These are phyloP conservation scores for Chrysomela aeneicollis DNA, from an alignment of 2,888 invertebrate species.

Conservation along the genomic window DNA sequence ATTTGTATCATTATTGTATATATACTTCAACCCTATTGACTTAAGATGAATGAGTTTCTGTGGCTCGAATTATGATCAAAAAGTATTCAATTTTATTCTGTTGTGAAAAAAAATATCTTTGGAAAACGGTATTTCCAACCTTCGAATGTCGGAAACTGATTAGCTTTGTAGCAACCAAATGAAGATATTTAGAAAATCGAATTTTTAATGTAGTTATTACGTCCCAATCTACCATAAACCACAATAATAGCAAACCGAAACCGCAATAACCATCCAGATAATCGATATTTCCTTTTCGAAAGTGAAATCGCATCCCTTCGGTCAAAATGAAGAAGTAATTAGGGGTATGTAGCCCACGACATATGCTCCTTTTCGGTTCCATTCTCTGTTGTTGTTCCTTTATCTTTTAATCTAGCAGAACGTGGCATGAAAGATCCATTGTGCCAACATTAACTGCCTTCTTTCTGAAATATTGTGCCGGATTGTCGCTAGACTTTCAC, in stretches of 20 bases:
- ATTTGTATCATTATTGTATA: too few species aligned
- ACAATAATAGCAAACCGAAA: conserved; percentile 17
- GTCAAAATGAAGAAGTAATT: conserved; percentile 22
- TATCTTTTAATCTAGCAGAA: conserved; percentile 3
- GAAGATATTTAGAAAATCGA: too few species aligned
- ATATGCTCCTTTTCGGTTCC: not conserved
- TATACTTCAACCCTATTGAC: too few species aligned
- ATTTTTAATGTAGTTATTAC: not conserved
- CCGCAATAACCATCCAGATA: conserved; percentile 22
- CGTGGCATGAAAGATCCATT: conserved; percentile 15
- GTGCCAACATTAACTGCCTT: conserved; percentile 31
- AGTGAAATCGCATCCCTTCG: conserved; percentile 27
- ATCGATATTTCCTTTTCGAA: not conserved
- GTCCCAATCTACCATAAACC: conserved; percentile 14
- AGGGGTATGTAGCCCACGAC: conserved; percentile 30
- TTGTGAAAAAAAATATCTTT: too few species aligned
- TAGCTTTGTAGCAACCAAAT: too few species aligned
- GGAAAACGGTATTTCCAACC: too few species aligned
- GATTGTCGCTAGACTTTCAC: conserved; percentile 33
- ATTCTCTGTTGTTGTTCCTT: not conserved
- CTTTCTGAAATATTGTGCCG: conserved; percentile 24
- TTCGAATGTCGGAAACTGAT: too few species aligned
- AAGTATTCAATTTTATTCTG: too few species aligned
- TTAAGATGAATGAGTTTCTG: too few species aligned
- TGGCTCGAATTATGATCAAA: too few species aligned